Evolutionary conservation across 2,888 invertebrate genomes (phyloP).

Genomic region (Yponomeuta sedellus): DNA sequence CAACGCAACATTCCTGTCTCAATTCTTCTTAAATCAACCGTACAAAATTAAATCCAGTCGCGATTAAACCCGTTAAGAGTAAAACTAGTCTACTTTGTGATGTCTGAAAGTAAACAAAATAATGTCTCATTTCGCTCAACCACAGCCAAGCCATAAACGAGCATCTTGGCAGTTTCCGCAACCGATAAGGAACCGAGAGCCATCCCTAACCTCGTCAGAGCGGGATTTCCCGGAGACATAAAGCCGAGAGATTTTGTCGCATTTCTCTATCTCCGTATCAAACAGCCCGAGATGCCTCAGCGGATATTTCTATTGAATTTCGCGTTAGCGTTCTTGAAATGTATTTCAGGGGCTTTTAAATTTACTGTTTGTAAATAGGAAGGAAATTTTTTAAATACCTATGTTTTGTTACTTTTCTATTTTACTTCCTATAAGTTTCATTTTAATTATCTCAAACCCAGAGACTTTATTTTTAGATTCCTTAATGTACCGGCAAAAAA

Average conservation of each 20-base stretch:
- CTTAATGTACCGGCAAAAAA: too few species aligned
- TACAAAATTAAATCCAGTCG: too few species aligned
- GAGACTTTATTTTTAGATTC: too few species aligned
- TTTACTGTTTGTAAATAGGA: not conserved
- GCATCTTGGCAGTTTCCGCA: not conserved
- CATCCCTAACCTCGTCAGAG: slow-evolving; percentile 16
- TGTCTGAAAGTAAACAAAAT: too few species aligned
- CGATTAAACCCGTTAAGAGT: too few species aligned
- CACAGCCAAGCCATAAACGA: not conserved
- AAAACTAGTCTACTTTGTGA: too few species aligned
- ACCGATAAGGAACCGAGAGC: not conserved
- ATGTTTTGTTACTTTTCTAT: too few species aligned
- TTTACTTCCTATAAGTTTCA: too few species aligned
- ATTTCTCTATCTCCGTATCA: slow-evolving; percentile 28
- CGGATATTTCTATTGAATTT: slow-evolving; percentile 13
- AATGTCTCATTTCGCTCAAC: not conserved
- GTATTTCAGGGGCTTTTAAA: not conserved
- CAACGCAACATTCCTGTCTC: too few species aligned
- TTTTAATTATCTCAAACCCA: too few species aligned
- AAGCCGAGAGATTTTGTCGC: slow-evolving; percentile 33
- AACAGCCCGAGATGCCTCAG: slow-evolving; percentile 22
- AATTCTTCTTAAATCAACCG: too few species aligned
- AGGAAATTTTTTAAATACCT: not conserved
- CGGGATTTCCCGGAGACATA: slow-evolving; percentile 29
- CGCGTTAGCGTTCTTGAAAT: not conserved